Evolutionary conservation across 2,888 invertebrate genomes (phyloP), one percentile per base, ranked within the genome.

Genomic region (Orthosia gracilis): DNA sequence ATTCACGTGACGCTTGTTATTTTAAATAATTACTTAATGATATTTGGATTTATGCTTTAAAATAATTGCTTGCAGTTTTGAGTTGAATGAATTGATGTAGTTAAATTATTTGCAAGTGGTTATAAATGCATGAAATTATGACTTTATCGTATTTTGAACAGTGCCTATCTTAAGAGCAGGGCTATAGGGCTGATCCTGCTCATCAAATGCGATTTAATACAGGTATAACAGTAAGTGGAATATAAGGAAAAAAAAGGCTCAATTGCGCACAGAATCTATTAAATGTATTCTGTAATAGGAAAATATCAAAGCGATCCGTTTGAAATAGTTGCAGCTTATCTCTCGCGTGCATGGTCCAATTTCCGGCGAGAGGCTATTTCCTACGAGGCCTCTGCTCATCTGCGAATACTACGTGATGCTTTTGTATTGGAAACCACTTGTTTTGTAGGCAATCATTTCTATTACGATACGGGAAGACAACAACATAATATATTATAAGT

Each of bases 321-420:
- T 69, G 69, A 69, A 67, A 82, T 82, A 81, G 84, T 86, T 80
- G 84, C 86, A 82, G 85, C 85, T 87, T 86, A 87, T 88, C 85
- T 87, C 81, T 80, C 84, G 83, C 88, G 82, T 89, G 88, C 86
- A 85, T 87, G 88, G 88, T 89, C 91, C 90, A 91, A 91, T 92
- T 91, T 92, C 90, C 91, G 90, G 88, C 73, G 76, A 74, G 87
- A 83, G 84, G 85, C 89, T 89, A 87, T 88, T 87, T 86, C 81
- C 87, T 83, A 87, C 88, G 88, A 88, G 86, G 84, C 86, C 62
- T 76, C 65, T 80, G 69, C 65, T 76, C 69, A 71, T 70, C 75
- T 83, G 15, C 67, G 45, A 73, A 73, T 69, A 74, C 73, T 72
- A 40, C 52, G n/a, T 62, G 54, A 52, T 76, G 57, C n/a, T 58